These are phyloP conservation scores for Atta colombica DNA, from an alignment of 1,140 invertebrate species.

Conservation along the genomic window DNA sequence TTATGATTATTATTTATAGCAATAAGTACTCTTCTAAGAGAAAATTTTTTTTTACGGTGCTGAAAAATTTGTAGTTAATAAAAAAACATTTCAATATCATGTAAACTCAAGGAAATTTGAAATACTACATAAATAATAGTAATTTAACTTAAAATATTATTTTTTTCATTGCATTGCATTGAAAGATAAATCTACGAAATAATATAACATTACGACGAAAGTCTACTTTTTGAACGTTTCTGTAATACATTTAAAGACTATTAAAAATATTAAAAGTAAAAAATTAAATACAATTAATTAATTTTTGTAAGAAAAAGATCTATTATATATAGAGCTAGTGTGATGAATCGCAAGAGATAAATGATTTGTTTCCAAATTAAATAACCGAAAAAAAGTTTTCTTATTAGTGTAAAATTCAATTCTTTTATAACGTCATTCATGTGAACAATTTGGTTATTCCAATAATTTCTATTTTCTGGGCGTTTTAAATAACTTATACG, in stretches of 20 bases:
- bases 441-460: slow-evolving; percentile 43
- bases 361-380: slow-evolving; percentile 11
- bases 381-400: slow-evolving; percentile 7
- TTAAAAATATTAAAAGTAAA: neutral
- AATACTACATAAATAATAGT: neutral
- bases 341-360: neutral
- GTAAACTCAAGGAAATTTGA: neutral
- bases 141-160: neutral
- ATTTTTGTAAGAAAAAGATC: neutral
- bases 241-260: neutral
- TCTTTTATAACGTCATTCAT: slow-evolving; percentile 6
- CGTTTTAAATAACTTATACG: neutral
- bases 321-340: no score
- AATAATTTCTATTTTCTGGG: neutral
- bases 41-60: neutral
- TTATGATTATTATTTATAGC: neutral
- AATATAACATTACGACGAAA: neutral
- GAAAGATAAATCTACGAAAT: neutral
- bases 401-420: neutral
- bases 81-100: neutral
- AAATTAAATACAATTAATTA: slow-evolving; percentile 8
- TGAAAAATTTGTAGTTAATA: neutral
- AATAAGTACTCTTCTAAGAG: neutral
- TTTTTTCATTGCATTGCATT: neutral
- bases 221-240: neutral